phyloP scores from a whole-genome alignment of 2,888 invertebrate species.

The Ferdinandea cuprea region DNA sequence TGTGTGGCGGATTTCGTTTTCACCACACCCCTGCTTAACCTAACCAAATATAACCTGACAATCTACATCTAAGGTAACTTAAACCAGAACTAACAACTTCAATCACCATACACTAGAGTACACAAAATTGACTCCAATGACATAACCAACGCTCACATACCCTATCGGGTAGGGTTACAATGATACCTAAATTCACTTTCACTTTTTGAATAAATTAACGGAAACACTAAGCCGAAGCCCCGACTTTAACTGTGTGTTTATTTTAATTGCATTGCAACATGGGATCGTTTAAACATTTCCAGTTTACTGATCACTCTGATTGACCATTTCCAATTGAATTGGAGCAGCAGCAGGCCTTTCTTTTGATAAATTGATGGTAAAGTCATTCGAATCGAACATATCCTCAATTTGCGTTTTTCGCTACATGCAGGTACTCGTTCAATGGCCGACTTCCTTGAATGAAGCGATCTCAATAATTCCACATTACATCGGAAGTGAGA shows the following conservation, averaged over 20 bases:
- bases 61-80: too few species aligned
- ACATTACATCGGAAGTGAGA: slow-evolving; percentile 47
- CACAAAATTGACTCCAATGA: too few species aligned
- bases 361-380: slow-evolving; percentile 34
- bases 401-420: slow-evolving; percentile 42
- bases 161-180: neutral
- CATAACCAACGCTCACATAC: neutral
- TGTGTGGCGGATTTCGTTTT: too few species aligned
- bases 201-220: slow-evolving; percentile 69
- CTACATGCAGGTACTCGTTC: neutral
- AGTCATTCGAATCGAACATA: slow-evolving; percentile 41
- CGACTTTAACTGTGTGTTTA: slow-evolving; percentile 36
- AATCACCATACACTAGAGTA: too few species aligned
- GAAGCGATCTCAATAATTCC: slow-evolving; percentile 58
- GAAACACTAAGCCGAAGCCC: slow-evolving; percentile 26
- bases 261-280: slow-evolving; percentile 66
- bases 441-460: slow-evolving; percentile 44
- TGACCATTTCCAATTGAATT: slow-evolving; percentile 32
- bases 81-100: too few species aligned
- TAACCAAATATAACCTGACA: too few species aligned
- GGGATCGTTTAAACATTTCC: slow-evolving; percentile 54
- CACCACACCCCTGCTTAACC: too few species aligned
- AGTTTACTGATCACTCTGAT: slow-evolving; percentile 56
- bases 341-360: slow-evolving; percentile 38
- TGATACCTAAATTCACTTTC: slow-evolving; percentile 57